Evolutionary conservation across 1,140 invertebrate genomes (phyloP), one percentile per base, ranked within the genome.

Genomic region (Caerostris extrusa): DNA sequence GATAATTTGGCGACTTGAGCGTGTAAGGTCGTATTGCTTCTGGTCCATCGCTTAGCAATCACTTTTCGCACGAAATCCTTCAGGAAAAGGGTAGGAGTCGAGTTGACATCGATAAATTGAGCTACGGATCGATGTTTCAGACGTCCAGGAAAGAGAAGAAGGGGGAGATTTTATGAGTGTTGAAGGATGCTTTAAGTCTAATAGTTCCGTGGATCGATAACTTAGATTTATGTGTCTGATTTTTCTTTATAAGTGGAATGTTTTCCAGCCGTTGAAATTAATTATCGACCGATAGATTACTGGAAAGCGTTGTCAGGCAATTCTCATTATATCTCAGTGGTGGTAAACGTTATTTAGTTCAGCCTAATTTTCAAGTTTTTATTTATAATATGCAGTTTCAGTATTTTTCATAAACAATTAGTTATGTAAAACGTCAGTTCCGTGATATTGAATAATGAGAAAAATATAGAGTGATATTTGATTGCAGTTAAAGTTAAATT

Each of bases 71-170:
- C 58, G 82, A 83, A 83, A 83, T 83, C 82, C 55, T 57, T 67
- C 61, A 5, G 86, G 56, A 19, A 57, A 56, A 56, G 56, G 12
- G 61, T 50, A 57, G 56, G 60, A 12, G 50, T 34, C 14, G 19
- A 7, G 86, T 64, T 88, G 86, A 88, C 86, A 88, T 88, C 86
- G 86, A 88, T 88, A 88, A 88, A 88, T 88, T 61, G 86, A 88
- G 50, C 83, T 85, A 19, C n/a, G 17, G 83, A 85, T 85, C 83
- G 83, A 85, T 85, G 55, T 85, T 58, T n/a, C 17, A 60, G 83
- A 50, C 83, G n/a, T 85, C 83, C 57, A 58, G 83, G 50, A 50
- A 85, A 53, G 57, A 57, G 86, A 64, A 57, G 56, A 14, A 50
- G 57, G 71, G 53, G n/a, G n/a, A 57, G 55, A 60, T 57, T 85